Evolutionary conservation across 2,888 invertebrate species (phyloP).

Genomic region (Troides helena): DNA sequence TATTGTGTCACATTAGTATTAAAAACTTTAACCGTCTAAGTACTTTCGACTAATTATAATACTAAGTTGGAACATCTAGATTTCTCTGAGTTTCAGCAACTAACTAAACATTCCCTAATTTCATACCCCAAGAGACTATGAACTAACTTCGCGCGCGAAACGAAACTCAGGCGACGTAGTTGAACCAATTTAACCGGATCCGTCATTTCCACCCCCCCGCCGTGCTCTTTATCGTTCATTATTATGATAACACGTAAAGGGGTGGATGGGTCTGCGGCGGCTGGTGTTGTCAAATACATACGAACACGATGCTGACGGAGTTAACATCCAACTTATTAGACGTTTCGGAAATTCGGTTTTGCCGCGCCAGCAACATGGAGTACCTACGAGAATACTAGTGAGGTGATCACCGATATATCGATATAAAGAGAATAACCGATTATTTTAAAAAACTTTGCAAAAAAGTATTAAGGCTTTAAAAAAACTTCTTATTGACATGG

Average conservation of each 20-base stretch:
- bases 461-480: no score
- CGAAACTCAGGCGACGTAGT: slow-evolving; percentile 59
- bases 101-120: slow-evolving; percentile 71
- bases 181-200: slow-evolving; percentile 49
- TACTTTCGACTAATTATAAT: slow-evolving; percentile 35
- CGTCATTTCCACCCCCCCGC: slow-evolving; percentile 38
- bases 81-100: slow-evolving; percentile 41
- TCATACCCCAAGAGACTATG: slow-evolving; percentile 53
- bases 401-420: slow-evolving; percentile 33
- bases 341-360: slow-evolving; percentile 79
- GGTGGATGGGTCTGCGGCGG: slow-evolving; percentile 43
- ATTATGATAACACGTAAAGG: slow-evolving; percentile 37
- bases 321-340: slow-evolving; percentile 80
- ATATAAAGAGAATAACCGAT: slow-evolving; percentile 4
- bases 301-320: slow-evolving; percentile 67
- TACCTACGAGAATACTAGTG: slow-evolving; percentile 48
- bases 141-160: slow-evolving; percentile 65
- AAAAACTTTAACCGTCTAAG: slow-evolving; percentile 31
- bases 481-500: no score
- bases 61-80: slow-evolving; percentile 29
- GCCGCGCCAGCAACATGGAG: slow-evolving; percentile 69
- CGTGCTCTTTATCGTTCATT: slow-evolving; percentile 37
- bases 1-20: slow-evolving; percentile 33
- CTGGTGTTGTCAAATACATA: slow-evolving; percentile 67
- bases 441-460: background rate